Percentiles rank a stretch among this genome's conserved stretches.
Conservation (phyloP, 2,888 invertebrate genomes). For the Amphipyra berbera region DNA sequence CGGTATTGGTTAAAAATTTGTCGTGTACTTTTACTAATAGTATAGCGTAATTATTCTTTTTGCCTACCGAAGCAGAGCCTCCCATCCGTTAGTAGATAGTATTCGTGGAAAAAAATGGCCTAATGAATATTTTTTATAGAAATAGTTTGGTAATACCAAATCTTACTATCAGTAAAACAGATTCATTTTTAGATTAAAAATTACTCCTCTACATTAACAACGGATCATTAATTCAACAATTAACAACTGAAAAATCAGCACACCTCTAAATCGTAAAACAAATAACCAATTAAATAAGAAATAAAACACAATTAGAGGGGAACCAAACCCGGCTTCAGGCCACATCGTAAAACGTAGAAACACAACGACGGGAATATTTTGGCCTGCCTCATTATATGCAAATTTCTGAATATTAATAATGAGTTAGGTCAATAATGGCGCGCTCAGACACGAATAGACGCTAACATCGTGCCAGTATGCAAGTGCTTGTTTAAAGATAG, state of each 20-base stretch:
- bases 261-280: conserved; percentile 40
- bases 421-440: conserved; percentile 65
- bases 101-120: no score
- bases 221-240: conserved; percentile 31
- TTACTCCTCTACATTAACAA: conserved; percentile 8
- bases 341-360: conserved; percentile 65
- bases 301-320: conserved; percentile 62
- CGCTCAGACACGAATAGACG: conserved; percentile 44
- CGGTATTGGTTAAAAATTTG: no score
- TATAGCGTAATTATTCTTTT: no score
- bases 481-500: conserved; percentile 28
- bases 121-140: no score
- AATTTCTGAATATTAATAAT: conserved; percentile 75
- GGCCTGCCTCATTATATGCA: conserved; percentile 75
- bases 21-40: no score
- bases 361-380: conserved; percentile 62
- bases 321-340: conserved; percentile 40
- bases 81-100: no score
- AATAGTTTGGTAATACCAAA: no score
- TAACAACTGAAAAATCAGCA: conserved; percentile 23
- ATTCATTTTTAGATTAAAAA: no score
- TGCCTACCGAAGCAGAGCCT: no score
- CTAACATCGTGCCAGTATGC: conserved; percentile 16
- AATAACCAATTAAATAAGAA: conserved; percentile 62
- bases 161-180: no score